Evolutionary conservation across 1,140 invertebrate species (phyloP), one percentile per base, ranked within the genome.

Genomic region (Kradibia gibbosae): DNA sequence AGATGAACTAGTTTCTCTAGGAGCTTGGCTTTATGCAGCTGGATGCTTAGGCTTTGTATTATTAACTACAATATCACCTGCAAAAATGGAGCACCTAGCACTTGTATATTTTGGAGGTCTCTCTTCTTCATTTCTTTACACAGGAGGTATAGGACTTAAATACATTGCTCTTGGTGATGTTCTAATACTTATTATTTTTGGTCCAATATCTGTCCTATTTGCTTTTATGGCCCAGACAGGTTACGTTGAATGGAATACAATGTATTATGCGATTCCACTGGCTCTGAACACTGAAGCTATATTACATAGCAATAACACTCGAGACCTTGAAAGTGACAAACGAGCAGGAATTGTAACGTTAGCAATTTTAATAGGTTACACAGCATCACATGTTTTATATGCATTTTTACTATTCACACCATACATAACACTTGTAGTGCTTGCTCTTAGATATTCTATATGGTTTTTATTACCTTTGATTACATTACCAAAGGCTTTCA

Each of bases 251-350:
- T 95, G 96, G 95, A 94, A 94, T 36, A 96, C 97, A 0, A 95
- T 99, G 85, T 95, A 97, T 84, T 99, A 98, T 91, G 97, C 98
- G 25, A 94, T 99, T 85, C 98, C 98, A 15, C 89, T 99, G 82
- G 97, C 98, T 11, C 91, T 99, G 1, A 99, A 98, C 85, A 98
- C 97, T 15, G 98, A 98, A 89, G 97, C 97, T 36, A 98, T 99
- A 86, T 91, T 99, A 67, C 98, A 99, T 88, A 97, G 96, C 85
- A 99, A 99, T 86, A 99, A 99, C 88, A 97, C 97, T 1, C 93
- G 97, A 82, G 97, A 99, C 91, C 93, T 96, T 84, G 96, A 97
- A 81, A 94, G 93, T 82, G 97, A 98, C 87, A 94, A 93, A 73
- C 93, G 93, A 87, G 97, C 96, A 79, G 97, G 97, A 57, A 97